Conservation (phyloP, 2,888 invertebrate species). For the Archips crataeganus region DNA sequence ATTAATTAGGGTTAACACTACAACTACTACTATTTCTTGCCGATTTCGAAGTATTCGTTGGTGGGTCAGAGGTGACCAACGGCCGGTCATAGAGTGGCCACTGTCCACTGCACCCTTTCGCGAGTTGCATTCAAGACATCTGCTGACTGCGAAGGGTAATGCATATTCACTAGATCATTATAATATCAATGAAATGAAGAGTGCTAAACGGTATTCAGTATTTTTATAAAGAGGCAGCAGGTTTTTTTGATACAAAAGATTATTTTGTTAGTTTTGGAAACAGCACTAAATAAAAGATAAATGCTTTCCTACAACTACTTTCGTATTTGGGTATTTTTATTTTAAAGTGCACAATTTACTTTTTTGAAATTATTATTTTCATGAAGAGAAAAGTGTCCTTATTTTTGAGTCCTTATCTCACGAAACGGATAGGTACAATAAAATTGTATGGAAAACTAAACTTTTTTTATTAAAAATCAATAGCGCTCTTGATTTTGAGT, state of each 20-base stretch:
- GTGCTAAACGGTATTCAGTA: conserved; percentile 13
- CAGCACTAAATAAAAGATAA: neutral
- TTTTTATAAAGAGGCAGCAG: neutral
- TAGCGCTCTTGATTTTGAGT: too few species aligned
- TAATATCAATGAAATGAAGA: conserved; percentile 15
- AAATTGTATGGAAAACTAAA: too few species aligned
- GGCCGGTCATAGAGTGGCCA: conserved; percentile 20
- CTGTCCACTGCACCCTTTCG: conserved; percentile 41
- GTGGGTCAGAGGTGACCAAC: conserved; percentile 39
- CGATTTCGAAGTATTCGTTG: conserved; percentile 10
- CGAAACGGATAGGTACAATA: too few species aligned
- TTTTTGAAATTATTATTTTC: too few species aligned
- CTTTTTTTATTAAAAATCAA: too few species aligned
- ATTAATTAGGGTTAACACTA: neutral
- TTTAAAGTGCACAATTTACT: too few species aligned
- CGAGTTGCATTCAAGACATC: conserved; percentile 42
- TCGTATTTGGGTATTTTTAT: too few species aligned
- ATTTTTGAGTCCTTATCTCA: too few species aligned
- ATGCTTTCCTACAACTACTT: too few species aligned
- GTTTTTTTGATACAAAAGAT: neutral
- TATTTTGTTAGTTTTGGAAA: too few species aligned
- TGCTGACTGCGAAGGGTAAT: conserved; percentile 29
- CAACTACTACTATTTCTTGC: neutral
- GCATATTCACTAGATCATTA: conserved; percentile 22
- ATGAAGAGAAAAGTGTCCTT: too few species aligned